Percentiles rank a stretch among this genome's conserved stretches.
These are phyloP conservation scores for Andrena marginata DNA, from an alignment of 2,888 invertebrate species.

Conservation along the genomic window DNA sequence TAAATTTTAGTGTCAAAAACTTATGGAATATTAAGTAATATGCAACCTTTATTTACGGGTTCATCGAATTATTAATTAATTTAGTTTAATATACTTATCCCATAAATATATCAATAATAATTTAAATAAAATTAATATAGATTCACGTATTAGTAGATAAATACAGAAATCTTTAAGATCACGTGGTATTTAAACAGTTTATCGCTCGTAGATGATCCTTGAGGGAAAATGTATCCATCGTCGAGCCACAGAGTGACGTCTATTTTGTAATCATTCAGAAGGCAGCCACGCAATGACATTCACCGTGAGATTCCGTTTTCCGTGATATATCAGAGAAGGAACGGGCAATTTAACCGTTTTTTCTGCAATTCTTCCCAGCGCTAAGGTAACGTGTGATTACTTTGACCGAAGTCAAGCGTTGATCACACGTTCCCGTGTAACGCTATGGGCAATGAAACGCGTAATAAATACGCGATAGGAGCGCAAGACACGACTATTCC, in stretches of 20 bases:
- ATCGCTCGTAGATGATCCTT: neutral
- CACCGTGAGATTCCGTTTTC: slow-evolving; percentile 21
- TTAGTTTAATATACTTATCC: too few species aligned
- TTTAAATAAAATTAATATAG: too few species aligned
- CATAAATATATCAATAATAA: too few species aligned
- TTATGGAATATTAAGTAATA: too few species aligned
- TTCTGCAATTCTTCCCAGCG: neutral
- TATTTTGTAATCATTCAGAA: slow-evolving; percentile 14
- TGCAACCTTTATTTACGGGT: too few species aligned
- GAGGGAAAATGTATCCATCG: neutral
- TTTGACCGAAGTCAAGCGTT: neutral
- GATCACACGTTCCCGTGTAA: neutral
- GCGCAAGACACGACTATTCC: too few species aligned
- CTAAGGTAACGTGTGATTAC: slow-evolving; percentile 14
- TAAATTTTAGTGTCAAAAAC: too few species aligned
- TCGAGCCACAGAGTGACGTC: neutral
- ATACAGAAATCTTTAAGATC: too few species aligned
- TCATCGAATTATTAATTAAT: too few species aligned
- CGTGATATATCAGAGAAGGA: slow-evolving; percentile 18
- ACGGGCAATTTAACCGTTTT: slow-evolving; percentile 2
- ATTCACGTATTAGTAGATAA: too few species aligned
- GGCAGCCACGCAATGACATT: slow-evolving; percentile 26
- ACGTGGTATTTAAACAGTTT: neutral
- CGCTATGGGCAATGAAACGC: slow-evolving; percentile 11
- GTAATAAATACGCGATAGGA: slow-evolving; percentile 10